These are phyloP conservation scores for Chrysocyon brachyurus DNA, from an alignment of 2,797 vertebrate genomes.

Conservation along the genomic window DNA sequence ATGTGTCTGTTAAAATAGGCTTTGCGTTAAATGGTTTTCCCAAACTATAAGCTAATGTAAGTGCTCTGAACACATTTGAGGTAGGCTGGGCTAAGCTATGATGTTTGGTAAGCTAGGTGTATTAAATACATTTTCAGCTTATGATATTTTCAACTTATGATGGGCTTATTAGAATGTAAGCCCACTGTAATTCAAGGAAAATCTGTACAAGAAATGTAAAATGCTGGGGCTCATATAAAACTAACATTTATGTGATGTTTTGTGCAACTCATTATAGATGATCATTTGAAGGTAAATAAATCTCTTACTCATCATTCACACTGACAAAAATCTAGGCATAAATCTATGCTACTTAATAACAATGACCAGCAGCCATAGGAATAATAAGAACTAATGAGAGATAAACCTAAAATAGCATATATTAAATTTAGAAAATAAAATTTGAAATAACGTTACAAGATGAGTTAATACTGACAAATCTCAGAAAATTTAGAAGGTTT, in stretches of 20 bases:
- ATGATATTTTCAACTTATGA: not conserved
- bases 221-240: not conserved
- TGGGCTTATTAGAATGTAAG: not conserved
- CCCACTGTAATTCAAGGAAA: not conserved
- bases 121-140: not conserved
- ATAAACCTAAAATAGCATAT: not conserved
- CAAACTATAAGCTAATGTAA: not conserved
- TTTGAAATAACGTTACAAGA: constrained; percentile 16
- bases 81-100: not conserved
- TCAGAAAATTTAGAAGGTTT: not conserved
- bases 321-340: not conserved
- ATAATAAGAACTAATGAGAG: not conserved
- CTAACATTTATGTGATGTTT: constrained; percentile 33
- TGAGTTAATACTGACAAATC: constrained; percentile 13
- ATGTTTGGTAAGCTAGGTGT: not conserved
- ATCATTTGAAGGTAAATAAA: not conserved
- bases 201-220: constrained; percentile 11
- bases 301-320: not conserved
- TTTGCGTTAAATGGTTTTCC: not conserved
- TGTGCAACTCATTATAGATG: not conserved
- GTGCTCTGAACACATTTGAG: not conserved
- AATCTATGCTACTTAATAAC: constrained; percentile 32
- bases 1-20: not conserved
- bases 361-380: not conserved
- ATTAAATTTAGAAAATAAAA: constrained; percentile 33